These are phyloP conservation scores for Epinotia bilunana DNA, from an alignment of 2,888 invertebrate genomes.

Conservation along the genomic window DNA sequence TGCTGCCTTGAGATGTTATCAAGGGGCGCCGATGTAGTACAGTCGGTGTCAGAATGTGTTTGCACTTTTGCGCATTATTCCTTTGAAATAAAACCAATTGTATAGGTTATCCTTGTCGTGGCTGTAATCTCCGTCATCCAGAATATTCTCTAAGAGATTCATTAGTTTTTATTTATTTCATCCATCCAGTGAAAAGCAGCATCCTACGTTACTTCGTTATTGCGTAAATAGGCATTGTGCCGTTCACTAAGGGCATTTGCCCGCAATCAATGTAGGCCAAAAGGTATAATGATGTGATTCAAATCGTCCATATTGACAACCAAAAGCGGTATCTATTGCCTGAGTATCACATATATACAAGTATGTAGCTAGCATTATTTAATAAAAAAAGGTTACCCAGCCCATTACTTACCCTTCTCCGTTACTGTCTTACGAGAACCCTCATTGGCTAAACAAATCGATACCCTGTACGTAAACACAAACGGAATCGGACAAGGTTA, in stretches of 20 bases:
- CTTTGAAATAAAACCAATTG: neutral
- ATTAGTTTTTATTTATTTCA: neutral
- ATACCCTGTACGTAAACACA: constrained; percentile 39
- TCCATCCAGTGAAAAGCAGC: neutral
- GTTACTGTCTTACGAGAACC: constrained; percentile 24
- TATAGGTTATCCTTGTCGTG: neutral
- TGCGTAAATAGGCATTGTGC: neutral
- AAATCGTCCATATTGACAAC: neutral
- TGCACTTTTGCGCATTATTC: neutral
- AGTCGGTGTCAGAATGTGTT: neutral
- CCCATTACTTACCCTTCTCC: constrained; percentile 19
- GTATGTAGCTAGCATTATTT: neutral
- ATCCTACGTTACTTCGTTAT: neutral
- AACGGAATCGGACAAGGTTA: constrained; percentile 52
- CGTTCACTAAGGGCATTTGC: neutral
- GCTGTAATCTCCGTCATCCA: neutral
- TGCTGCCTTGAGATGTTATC: neutral
- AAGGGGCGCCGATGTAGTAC: neutral
- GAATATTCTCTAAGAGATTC: neutral
- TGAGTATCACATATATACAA: neutral
- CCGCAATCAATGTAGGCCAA: neutral
- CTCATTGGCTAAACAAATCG: constrained; percentile 36
- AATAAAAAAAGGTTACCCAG: constrained; percentile 25
- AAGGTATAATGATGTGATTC: neutral
- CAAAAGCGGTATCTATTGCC: neutral